Conservation (phyloP, 2,888 invertebrate species). For the Brachycybe producta region DNA sequence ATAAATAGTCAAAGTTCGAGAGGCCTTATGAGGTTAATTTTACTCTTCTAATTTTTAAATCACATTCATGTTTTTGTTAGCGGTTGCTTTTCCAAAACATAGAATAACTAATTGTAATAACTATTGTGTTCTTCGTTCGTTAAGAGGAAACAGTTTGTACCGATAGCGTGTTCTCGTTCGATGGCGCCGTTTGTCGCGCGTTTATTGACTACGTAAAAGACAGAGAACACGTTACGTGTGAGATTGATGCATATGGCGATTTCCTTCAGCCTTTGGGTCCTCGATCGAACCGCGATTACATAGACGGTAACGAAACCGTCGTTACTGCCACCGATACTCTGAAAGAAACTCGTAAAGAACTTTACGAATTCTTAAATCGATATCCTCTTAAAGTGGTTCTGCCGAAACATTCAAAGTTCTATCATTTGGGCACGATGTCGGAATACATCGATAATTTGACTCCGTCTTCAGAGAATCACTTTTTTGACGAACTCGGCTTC, state of each 20-base stretch:
- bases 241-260: conserved; percentile 39
- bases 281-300: conserved; percentile 29
- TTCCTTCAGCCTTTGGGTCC: conserved; percentile 36
- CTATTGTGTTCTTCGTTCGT: conserved; percentile 19
- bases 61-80: no score
- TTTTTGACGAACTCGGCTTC: conserved; percentile 10
- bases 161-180: conserved; percentile 38
- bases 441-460: conserved; percentile 24
- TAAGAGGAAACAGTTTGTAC: conserved; percentile 32
- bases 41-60: no score
- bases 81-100: no score
- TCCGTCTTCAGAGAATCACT: not conserved
- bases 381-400: conserved; percentile 30
- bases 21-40: no score
- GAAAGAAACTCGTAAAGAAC: conserved; percentile 26
- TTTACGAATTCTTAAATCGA: conserved; percentile 29
- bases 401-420: conserved; percentile 34
- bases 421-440: conserved; percentile 37
- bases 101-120: no score
- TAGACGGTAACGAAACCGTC: conserved; percentile 28
- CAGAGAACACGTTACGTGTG: conserved; percentile 30
- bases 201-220: conserved; percentile 25
- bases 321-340: conserved; percentile 26
- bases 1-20: no score
- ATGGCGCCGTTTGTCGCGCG: conserved; percentile 29